These are phyloP conservation scores for Coreius guichenoti DNA, from an alignment of 2,797 vertebrate species.

Conservation along the genomic window DNA sequence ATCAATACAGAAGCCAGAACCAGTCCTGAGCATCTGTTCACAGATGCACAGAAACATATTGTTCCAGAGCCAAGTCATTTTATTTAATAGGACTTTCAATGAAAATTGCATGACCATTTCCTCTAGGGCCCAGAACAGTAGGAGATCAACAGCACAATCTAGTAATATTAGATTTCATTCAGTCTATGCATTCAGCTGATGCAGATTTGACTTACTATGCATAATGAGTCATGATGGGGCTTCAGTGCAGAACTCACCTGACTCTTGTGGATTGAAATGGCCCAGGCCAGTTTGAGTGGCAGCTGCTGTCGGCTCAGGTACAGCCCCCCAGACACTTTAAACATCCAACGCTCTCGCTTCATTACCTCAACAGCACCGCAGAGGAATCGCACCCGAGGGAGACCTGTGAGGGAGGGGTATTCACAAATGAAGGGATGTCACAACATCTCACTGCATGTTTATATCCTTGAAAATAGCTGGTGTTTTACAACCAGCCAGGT, in stretches of 20 bases:
- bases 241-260: slow-evolving; percentile 78
- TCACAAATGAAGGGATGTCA: neutral
- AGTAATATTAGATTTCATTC: neutral
- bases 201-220: neutral
- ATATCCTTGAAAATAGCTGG: neutral
- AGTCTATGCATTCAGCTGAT: neutral
- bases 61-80: neutral
- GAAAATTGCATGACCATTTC: neutral
- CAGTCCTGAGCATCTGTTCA: neutral
- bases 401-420: slow-evolving; percentile 73
- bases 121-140: neutral
- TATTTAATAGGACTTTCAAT: neutral
- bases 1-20: neutral
- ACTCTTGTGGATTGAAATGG: slow-evolving; percentile 98
- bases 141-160: neutral
- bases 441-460: neutral
- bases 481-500: neutral
- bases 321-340: slow-evolving; percentile 84
- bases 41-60: neutral
- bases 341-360: slow-evolving; percentile 87
- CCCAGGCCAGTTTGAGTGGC: slow-evolving; percentile 96
- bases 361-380: slow-evolving; percentile 86
- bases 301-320: slow-evolving; percentile 90
- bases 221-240: slow-evolving; percentile 2
- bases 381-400: slow-evolving; percentile 90